These are phyloP conservation scores for Sarcophaga peregrina DNA, from an alignment of 1,140 invertebrate genomes.

Conservation along the genomic window DNA sequence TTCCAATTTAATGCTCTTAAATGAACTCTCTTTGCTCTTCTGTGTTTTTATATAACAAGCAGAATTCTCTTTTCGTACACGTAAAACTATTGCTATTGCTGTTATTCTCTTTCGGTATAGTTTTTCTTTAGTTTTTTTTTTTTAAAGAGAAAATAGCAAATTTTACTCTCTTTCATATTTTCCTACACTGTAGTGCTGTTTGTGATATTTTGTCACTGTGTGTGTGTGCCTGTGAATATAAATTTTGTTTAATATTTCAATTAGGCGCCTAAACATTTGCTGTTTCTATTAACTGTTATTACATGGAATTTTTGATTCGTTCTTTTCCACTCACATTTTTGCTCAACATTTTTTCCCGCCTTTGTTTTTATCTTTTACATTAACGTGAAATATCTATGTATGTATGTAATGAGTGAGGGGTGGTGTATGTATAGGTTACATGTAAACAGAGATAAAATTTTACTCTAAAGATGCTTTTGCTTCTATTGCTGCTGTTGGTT, in stretches of 20 bases:
- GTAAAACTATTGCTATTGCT: not conserved
- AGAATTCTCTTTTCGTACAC: not conserved
- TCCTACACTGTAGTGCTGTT: no score
- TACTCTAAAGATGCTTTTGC: not conserved
- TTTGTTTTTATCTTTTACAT: slow-evolving; percentile 20
- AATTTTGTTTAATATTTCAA: not conserved
- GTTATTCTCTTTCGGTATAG: not conserved
- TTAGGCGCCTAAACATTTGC: slow-evolving; percentile 31
- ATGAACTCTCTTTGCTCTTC: no score
- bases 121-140: no score
- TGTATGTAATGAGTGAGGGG: not conserved
- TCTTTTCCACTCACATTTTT: not conserved
- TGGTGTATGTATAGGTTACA: not conserved
- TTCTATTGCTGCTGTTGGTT: not conserved
- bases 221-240: no score
- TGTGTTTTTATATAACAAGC: not conserved
- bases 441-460: not conserved
- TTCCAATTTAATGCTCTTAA: no score
- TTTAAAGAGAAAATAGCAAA: not conserved
- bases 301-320: not conserved
- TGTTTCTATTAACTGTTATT: slow-evolving; percentile 16
- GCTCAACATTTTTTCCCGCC: slow-evolving; percentile 28
- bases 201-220: no score
- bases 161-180: no score
- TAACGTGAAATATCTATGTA: not conserved